phyloP scores from a whole-genome alignment of 2,113 vertebrate species.

The Penelope pileata region DNA sequence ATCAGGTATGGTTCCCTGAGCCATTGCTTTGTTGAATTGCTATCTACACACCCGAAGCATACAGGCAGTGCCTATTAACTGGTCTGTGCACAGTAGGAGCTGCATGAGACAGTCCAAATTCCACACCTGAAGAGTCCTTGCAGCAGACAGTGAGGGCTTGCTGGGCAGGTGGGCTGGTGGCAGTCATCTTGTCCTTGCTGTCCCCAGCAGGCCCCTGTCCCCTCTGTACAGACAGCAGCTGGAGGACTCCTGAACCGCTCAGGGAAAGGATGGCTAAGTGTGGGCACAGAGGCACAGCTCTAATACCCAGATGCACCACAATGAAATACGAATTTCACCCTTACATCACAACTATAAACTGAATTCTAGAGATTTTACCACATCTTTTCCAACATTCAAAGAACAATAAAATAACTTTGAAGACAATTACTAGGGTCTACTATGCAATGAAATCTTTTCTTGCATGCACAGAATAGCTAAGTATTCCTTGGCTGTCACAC shows the following conservation, averaged over 20 bases:
- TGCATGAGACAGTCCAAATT: background rate
- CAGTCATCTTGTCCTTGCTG: too few relatives aligned
- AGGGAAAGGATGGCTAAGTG: fast-evolving
- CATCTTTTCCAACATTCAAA: background rate
- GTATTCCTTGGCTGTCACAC: background rate
- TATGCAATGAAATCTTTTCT: background rate
- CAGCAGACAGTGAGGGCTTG: background rate
- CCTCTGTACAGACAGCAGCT: background rate
- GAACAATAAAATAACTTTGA: background rate
- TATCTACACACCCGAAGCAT: background rate
- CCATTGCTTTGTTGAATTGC: background rate
- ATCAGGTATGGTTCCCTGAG: background rate
- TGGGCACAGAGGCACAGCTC: background rate
- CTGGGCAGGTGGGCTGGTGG: background rate
- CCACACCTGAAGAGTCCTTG: background rate
- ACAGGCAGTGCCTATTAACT: background rate
- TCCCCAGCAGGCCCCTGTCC: background rate
- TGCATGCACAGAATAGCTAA: background rate
- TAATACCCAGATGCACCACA: background rate
- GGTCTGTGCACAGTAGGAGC: background rate
- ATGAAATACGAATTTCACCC: background rate
- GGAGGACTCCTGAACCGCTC: background rate
- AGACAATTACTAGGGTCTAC: background rate
- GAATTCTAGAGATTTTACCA: background rate
- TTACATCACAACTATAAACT: fast-evolving